phyloP scores from a whole-genome alignment of 2,888 invertebrate species.

The Nasonia oneida region DNA sequence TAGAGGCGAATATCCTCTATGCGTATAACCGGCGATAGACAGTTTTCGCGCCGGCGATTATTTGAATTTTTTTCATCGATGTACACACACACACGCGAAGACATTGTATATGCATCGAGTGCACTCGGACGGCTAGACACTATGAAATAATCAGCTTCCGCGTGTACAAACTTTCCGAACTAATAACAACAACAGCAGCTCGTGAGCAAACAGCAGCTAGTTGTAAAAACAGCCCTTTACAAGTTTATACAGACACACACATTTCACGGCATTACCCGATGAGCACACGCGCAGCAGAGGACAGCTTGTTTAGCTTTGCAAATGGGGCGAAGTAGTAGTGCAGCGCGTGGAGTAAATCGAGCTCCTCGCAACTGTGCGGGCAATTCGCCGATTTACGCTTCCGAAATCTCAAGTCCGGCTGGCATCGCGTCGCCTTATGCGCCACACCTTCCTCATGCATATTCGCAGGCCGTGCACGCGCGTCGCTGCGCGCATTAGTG shows the following conservation, averaged over 20 bases:
- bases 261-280: background rate
- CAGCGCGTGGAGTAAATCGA: slow-evolving; percentile 47
- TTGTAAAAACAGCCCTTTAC: background rate
- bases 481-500: slow-evolving; percentile 62
- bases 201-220: no score
- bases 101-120: no score
- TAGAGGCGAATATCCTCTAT: background rate
- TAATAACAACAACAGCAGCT: background rate
- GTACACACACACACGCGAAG: no score
- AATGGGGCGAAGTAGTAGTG: slow-evolving; percentile 66
- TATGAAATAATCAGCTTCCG: background rate
- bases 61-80: no score
- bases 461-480: slow-evolving; percentile 67
- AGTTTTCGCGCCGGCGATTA: no score
- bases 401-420: slow-evolving; percentile 71
- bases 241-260: background rate
- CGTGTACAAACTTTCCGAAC: background rate
- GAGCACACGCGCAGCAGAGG: background rate
- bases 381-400: slow-evolving; percentile 73
- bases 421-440: slow-evolving; percentile 64
- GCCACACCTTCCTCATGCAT: slow-evolving; percentile 76
- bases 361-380: slow-evolving; percentile 62
- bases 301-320: slow-evolving; percentile 71
- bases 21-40: background rate
- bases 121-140: background rate